Base-by-base conservation (phyloP, 1,140 invertebrate species). In the Psilanteris sp. region DNA sequence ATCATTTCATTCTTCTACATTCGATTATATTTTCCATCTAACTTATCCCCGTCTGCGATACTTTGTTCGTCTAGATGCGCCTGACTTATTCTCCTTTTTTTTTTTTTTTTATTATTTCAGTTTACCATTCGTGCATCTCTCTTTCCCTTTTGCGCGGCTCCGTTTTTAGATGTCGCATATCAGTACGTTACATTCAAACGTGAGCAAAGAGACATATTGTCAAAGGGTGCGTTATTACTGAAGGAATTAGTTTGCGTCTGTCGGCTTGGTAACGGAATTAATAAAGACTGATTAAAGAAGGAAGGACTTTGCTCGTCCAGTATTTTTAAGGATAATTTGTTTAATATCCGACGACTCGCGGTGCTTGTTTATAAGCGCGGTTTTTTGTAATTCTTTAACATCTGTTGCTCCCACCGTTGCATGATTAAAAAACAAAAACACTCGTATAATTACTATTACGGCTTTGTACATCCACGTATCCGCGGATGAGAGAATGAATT, bases 11-110 rank as follows among this genome's bases (percentile, higher is more conserved):
- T 26, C 29, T 15, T 37, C 7, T 27, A 27, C 7, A 27, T 34
- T 54, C 50, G 31, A 55, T 67, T 52, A 55, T 34, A 54, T 55
- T 67, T 20, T 67, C 50, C 31, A 37, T 44, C 41, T 31, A 46
- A 34, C 14, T 43, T 55, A 37, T 41, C 13, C 44, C 13, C 43
- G n/a, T 1, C 9, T 15, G 13, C 31, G 31, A 61, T 61, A 26
- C 46, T 43, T 46, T 54, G 36, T 54, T 24, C 26, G 20, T 32
- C 18, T 26, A 29, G 36, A 52, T 64, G 31, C 37, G 13, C 20
- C 37, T 41, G 44, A 27, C 22, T 44, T 36, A 20, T 43, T 10
- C 24, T 55, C 22, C 11, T 34, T 37, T 26, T 44, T n/a, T n/a
- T n/a, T n/a, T n/a, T n/a, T n/a, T n/a, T n/a, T n/a, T n/a, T n/a